Base-by-base conservation (phyloP, 2,797 vertebrate species). In the Yasuhikotakia modesta region DNA sequence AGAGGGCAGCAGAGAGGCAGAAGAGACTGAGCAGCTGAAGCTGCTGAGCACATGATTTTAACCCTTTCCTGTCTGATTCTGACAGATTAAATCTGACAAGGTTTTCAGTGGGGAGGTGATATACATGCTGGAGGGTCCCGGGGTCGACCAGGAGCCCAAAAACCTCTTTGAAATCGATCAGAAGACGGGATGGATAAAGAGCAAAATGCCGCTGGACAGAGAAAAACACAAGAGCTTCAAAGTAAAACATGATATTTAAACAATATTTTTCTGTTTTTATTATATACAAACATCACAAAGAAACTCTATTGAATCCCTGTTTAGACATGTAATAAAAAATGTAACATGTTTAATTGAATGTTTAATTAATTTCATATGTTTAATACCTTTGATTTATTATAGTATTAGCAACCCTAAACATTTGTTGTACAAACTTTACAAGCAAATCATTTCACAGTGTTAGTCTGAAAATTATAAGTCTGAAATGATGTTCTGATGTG, bases 11-110 rank as follows among this genome's bases (percentile, higher is more conserved):
- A 35, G 35, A 35, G 35, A 35, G 4, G 35, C 35, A 35, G 8
- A 35, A 35, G 35, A 32, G 32, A 5, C 32, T n/a, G n/a, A n/a
- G n/a, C n/a, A n/a, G n/a, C n/a, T n/a, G n/a, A n/a, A 13, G n/a
- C 19, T 58, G 73, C 63, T 55, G 52, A 32, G 43, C 68, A 65
- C 22, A 43, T 11, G 16, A 16, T 19, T 70, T 48, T 39, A 70
- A 69, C 39, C 10, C 5, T 4, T 77, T 57, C 35, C 19, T 48
- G 58, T 21, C 35, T 4, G 61, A 14, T 50, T 43, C 55, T 10
- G 46, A 1, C 85, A 99, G 97, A 98, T 99, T 86, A 98, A 98
- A 87, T 99, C 97, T 0, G 97, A 99, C 91, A 98, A 98, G 88
- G 91, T 95, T 84, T 94, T 94, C 66, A 93, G 90, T 0, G 95